A percentile compares a stretch with the other conserved stretches of the same genome.
These are phyloP conservation scores for Anagyrus pseudococci DNA, from an alignment of 2,888 invertebrate species.

Conservation along the genomic window DNA sequence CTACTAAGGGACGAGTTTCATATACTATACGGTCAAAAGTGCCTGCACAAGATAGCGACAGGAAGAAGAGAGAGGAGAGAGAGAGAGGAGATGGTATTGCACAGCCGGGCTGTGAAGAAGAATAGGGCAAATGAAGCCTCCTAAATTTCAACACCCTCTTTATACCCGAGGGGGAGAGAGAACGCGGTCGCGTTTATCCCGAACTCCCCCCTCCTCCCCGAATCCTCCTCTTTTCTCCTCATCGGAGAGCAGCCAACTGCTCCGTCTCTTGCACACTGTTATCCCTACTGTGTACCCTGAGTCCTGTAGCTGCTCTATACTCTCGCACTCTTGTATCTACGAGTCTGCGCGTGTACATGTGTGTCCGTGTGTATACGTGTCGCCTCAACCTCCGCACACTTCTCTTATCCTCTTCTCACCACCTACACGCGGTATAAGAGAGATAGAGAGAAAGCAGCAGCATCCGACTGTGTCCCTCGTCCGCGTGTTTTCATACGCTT, in stretches of 20 bases:
- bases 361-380: too few relatives aligned
- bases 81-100: constrained; percentile 41
- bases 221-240: constrained; percentile 14
- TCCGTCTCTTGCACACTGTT: constrained; percentile 31
- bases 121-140: constrained; percentile 59
- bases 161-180: constrained; percentile 9
- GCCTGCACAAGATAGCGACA: too few relatives aligned
- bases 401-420: too few relatives aligned
- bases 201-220: constrained; percentile 1
- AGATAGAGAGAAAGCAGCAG: too few relatives aligned
- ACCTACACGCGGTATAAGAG: too few relatives aligned
- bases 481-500: constrained; percentile 11
- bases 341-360: too few relatives aligned
- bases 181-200: constrained; percentile 4
- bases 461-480: neutral
- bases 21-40: too few relatives aligned
- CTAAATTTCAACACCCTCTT: constrained; percentile 51
- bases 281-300: constrained; percentile 28
- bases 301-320: too few relatives aligned
- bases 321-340: too few relatives aligned
- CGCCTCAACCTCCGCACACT: too few relatives aligned
- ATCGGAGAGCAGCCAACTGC: neutral
- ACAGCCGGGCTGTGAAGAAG: constrained; percentile 43
- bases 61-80: constrained; percentile 26
- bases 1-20: too few relatives aligned